A percentile compares a stretch with the other conserved stretches of the same genome.
Evolutionary conservation across 1,140 invertebrate species (phyloP).

Genomic region (Drosophila athabasca): DNA sequence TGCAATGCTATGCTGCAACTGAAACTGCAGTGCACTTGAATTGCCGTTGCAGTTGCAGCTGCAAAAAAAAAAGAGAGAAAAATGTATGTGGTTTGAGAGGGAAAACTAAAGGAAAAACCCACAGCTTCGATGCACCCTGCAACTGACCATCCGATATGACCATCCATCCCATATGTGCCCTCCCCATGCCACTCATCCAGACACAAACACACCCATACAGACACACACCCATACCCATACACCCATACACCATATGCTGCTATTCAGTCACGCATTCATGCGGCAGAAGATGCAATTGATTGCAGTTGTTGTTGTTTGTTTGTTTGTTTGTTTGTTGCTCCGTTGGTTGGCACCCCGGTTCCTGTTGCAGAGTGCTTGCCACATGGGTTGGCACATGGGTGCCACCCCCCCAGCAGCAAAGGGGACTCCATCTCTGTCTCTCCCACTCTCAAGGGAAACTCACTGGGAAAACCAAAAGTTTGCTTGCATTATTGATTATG

Average conservation of each 20-base stretch:
- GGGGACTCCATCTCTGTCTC: too few species aligned
- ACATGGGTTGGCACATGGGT: constrained; percentile 12
- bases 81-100: constrained; percentile 29
- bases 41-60: constrained; percentile 47
- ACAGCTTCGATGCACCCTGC: background rate
- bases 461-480: too few species aligned
- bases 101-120: constrained; percentile 41
- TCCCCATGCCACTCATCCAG: too few species aligned
- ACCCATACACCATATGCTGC: constrained; percentile 48
- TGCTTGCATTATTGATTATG: too few species aligned
- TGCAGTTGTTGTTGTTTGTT: constrained; percentile 62
- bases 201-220: constrained; percentile 3
- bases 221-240: constrained; percentile 9
- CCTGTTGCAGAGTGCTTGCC: constrained; percentile 15
- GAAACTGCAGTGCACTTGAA: constrained; percentile 46
- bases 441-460: too few species aligned
- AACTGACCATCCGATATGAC: too few species aligned
- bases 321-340: constrained; percentile 23
- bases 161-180: too few species aligned
- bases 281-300: constrained; percentile 78
- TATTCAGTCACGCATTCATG: constrained; percentile 69
- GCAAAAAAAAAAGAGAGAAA: constrained; percentile 32
- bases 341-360: constrained; percentile 16
- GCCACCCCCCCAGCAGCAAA: constrained; percentile 2
- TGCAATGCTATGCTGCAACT: constrained; percentile 29